These are phyloP conservation scores for Itoplectis maculator DNA, from an alignment of 2,888 invertebrate genomes.

Conservation along the genomic window DNA sequence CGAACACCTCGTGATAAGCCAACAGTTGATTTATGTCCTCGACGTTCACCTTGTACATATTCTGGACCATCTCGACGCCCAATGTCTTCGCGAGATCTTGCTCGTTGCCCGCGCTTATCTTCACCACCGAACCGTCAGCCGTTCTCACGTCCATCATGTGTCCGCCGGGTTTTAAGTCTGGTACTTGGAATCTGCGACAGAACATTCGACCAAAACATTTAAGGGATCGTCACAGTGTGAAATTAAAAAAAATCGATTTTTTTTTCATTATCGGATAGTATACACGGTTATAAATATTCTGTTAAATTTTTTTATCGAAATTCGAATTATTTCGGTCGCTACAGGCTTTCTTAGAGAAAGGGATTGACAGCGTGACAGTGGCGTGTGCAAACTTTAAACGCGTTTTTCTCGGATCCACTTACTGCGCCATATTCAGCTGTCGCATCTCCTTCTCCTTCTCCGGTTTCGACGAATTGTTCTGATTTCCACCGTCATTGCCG, in stretches of 20 bases:
- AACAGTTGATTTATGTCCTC: slow-evolving; percentile 94
- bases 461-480: slow-evolving; percentile 77
- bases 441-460: slow-evolving; percentile 82
- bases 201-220: too few species aligned
- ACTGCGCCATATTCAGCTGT: slow-evolving; percentile 83
- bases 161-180: slow-evolving; percentile 84
- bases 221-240: too few species aligned
- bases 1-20: slow-evolving; percentile 94
- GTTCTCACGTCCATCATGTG: slow-evolving; percentile 88
- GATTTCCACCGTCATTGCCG: slow-evolving; percentile 75
- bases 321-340: too few species aligned
- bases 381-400: too few species aligned
- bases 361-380: too few species aligned
- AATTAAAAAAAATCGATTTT: too few species aligned
- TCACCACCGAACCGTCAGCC: slow-evolving; percentile 90
- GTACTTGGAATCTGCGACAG: slow-evolving; percentile 83
- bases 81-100: slow-evolving; percentile 87
- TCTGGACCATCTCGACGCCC: slow-evolving; percentile 91
- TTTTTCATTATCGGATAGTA: too few species aligned
- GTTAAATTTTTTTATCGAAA: too few species aligned
- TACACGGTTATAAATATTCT: too few species aligned
- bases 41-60: slow-evolving; percentile 92
- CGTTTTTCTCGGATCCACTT: too few species aligned
- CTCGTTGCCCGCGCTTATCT: slow-evolving; percentile 89
- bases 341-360: too few species aligned